These are phyloP conservation scores for Strigamia maritima DNA, from an alignment of 2,888 invertebrate genomes.

Conservation along the genomic window DNA sequence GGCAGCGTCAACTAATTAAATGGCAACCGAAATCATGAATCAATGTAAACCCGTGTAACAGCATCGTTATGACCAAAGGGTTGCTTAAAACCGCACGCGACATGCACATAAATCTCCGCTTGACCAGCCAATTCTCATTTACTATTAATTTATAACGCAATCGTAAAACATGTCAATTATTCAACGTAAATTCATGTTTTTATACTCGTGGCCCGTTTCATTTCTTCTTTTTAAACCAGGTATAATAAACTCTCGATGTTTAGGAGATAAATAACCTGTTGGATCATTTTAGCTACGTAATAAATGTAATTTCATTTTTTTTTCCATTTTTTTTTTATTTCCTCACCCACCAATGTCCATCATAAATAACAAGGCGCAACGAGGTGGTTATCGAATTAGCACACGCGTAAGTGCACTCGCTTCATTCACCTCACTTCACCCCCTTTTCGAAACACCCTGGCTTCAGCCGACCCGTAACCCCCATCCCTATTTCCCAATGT, in stretches of 20 bases:
- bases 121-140: neutral
- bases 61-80: neutral
- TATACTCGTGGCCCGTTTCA: no score
- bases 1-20: neutral
- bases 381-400: constrained; percentile 23
- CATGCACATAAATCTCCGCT: neutral
- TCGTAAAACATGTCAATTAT: neutral
- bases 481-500: constrained; percentile 14
- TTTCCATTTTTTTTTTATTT: constrained; percentile 6
- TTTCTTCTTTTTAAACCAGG: no score
- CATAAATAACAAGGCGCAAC: constrained; percentile 12
- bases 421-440: constrained; percentile 20
- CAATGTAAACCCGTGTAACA: neutral
- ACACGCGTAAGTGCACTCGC: constrained; percentile 23
- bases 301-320: constrained; percentile 5
- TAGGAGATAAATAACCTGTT: neutral
- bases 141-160: neutral
- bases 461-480: constrained; percentile 9
- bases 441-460: neutral
- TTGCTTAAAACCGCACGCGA: neutral
- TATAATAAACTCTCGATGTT: no score
- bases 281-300: neutral
- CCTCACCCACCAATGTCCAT: constrained; percentile 10
- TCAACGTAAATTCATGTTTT: neutral
- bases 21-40: neutral